Percentiles rank a stretch among this genome's conserved stretches.
phyloP scores from a whole-genome alignment of 2,113 vertebrate species.

The Vimba vimba region DNA sequence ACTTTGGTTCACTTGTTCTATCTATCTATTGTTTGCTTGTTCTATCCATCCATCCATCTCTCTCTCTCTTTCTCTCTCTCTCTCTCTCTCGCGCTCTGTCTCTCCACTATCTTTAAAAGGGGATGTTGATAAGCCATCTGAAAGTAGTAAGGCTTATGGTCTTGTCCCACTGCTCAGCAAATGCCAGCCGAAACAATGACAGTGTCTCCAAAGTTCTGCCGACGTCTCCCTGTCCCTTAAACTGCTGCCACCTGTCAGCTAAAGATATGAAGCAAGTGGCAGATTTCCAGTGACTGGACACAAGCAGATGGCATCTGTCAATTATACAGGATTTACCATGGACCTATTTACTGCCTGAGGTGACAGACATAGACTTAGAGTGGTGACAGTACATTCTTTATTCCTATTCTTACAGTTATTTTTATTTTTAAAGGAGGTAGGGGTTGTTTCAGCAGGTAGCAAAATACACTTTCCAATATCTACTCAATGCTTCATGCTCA shows the following conservation, averaged over 20 bases:
- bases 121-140: slow-evolving; percentile 81
- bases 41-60: not conserved
- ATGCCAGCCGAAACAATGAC: slow-evolving; percentile 87
- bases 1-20: too few species aligned
- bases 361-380: slow-evolving; percentile 19
- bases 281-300: slow-evolving; percentile 90
- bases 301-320: slow-evolving; percentile 76
- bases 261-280: slow-evolving; percentile 97
- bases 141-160: slow-evolving; percentile 91
- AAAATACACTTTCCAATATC: not conserved
- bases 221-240: slow-evolving; percentile 86
- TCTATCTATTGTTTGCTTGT: not conserved
- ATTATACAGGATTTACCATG: slow-evolving; percentile 24
- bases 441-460: slow-evolving; percentile 1
- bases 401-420: not conserved
- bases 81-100: not conserved
- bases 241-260: slow-evolving; percentile 92
- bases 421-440: not conserved
- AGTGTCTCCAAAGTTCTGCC: slow-evolving; percentile 85
- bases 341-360: slow-evolving; percentile 4
- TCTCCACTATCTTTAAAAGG: not conserved
- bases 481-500: not conserved
- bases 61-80: not conserved
- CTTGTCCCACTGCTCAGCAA: slow-evolving; percentile 87
- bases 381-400: slow-evolving; percentile 18